Percentiles rank a stretch among this genome's conserved stretches.
Conservation (phyloP, 2,797 vertebrate genomes). For the Eulemur albifrons region DNA sequence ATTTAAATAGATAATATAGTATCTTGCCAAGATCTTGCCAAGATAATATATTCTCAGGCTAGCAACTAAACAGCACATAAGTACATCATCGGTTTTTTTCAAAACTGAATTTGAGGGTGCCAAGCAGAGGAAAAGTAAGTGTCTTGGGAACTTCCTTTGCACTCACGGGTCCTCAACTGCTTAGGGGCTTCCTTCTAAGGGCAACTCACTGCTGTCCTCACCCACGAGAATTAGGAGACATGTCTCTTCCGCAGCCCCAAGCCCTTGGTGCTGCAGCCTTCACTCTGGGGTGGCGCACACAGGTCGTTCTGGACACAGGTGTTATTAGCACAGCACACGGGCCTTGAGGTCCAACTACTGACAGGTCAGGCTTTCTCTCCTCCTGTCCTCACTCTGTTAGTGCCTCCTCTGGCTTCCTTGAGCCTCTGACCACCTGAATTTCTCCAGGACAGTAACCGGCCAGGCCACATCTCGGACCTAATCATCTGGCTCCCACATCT, state of each 20-base stretch:
- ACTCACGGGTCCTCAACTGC: neutral
- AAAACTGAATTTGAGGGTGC: neutral
- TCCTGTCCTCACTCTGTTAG: neutral
- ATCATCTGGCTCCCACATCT: neutral
- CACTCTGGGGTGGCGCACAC: neutral
- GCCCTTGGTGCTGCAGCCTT: neutral
- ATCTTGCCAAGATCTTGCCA: neutral
- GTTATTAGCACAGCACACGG: neutral
- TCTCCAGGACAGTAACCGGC: neutral
- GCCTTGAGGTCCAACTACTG: neutral
- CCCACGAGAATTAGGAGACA: neutral
- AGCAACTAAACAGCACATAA: neutral
- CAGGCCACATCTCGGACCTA: neutral
- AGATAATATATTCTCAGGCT: neutral
- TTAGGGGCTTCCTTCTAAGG: neutral
- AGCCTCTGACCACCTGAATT: neutral
- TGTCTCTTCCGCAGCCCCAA: neutral
- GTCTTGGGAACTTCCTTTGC: neutral
- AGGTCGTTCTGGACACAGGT: neutral
- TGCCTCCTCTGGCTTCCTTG: neutral
- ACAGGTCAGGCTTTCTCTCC: neutral
- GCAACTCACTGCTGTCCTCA: neutral
- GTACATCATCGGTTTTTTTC: neutral
- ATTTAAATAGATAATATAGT: neutral
- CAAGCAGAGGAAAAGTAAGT: neutral